Conservation (phyloP, 2,113 vertebrate species). For the Zootoca vivipara region DNA sequence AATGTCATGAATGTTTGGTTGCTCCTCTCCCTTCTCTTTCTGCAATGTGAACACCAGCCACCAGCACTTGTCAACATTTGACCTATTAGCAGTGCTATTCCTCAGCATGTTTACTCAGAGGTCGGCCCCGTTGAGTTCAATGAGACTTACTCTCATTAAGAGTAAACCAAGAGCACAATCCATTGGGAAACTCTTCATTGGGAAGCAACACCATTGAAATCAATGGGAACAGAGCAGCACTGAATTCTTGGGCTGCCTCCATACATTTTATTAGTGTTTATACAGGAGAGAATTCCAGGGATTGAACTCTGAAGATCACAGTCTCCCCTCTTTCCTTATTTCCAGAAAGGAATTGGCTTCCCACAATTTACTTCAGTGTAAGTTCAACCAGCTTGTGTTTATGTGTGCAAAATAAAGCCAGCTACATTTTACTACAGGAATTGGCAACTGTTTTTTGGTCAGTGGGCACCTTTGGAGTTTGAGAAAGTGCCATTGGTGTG, state of each 20-base stretch:
- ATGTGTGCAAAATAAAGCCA: background rate
- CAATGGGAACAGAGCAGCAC: background rate
- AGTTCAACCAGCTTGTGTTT: background rate
- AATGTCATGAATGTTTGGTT: background rate
- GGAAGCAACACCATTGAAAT: background rate
- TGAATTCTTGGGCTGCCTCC: background rate
- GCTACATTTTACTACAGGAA: background rate
- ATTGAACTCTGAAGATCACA: background rate
- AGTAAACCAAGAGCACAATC: background rate
- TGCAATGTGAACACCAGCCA: background rate
- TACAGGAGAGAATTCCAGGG: background rate
- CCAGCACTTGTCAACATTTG: background rate
- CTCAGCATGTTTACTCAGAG: background rate
- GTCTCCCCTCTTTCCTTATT: background rate
- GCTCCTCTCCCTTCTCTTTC: background rate
- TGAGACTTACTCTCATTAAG: background rate
- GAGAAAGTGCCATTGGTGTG: too few relatives aligned
- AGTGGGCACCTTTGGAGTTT: too few relatives aligned
- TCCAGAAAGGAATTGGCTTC: background rate
- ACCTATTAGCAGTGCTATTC: background rate
- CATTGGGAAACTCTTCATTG: too few relatives aligned
- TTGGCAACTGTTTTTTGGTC: too few relatives aligned
- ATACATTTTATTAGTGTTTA: background rate
- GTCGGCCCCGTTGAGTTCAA: background rate
- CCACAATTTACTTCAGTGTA: background rate